Evolutionary conservation across 2,113 vertebrate species (phyloP), one percentile per base, ranked within the genome.

Genomic region (Heterochromis multidens): DNA sequence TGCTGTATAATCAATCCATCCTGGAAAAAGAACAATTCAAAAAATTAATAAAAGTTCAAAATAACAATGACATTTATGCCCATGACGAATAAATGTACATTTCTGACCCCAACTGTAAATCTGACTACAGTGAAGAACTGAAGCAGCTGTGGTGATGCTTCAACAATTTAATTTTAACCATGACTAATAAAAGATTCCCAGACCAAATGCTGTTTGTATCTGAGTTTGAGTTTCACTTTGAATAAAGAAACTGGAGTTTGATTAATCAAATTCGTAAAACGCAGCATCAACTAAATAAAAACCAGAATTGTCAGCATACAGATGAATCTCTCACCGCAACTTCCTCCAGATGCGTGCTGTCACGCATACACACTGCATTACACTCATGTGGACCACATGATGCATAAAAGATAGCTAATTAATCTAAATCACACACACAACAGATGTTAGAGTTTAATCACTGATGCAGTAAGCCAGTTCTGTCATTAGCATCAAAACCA

Each of bases 271-370:
- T 27, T 52, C 43, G 23, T 57, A 17, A 77, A 72, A 31, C 9
- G 21, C 8, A 76, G 1, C 12, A 29, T 13, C 17, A 13, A 37
- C 29, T 16, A 31, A 37, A 21, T 9, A 54, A 83, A 79, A 60
- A 8, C 16, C 31, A 29, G 4, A 54, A 19, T 23, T 7, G 4
- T 7, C 1, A 19, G 19, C 33, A 46, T 12, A 57, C 8, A 74
- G 6, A 76, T 25, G 61, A 37, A 79, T 77, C 23, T 29, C 8
- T 52, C 27, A 6, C 62, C 23, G 3, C 46, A 89, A 83, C 83
- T 78, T 86, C 88, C 84, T 89, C 85, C 84, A 81, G 82, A 88
- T 65, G 77, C 56, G n/a, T 63, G 31, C 3, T 1, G 21, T 81
- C 27, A 80, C 57, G 31, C 8, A 33, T 3, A 56, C n/a, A 62